phyloP scores from a whole-genome alignment of 2,797 vertebrate genomes.

The Sciurus vulgaris region DNA sequence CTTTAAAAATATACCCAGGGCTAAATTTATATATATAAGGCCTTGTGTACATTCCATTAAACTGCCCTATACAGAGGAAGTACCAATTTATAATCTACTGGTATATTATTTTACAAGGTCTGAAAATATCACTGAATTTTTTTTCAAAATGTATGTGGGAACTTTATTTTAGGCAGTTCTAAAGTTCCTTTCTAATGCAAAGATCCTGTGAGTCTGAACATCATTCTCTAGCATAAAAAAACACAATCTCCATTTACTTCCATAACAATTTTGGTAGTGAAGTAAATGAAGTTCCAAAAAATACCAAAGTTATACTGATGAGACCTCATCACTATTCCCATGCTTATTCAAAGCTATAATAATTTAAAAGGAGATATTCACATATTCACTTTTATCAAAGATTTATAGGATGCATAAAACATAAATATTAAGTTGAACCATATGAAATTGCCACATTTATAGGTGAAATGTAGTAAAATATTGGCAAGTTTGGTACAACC shows the following conservation, averaged over 20 bases:
- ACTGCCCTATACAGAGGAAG: conserved; percentile 44
- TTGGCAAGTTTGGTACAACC: not conserved
- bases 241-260: conserved; percentile 28
- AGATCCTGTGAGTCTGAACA: conserved; percentile 27
- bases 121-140: conserved; percentile 26
- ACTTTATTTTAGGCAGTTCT: conserved; percentile 46
- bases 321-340: not conserved
- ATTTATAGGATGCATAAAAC: not conserved
- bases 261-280: conserved; percentile 47
- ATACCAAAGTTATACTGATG: not conserved
- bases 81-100: conserved; percentile 29
- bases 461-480: conserved; percentile 47
- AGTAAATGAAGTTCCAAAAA: conserved; percentile 12
- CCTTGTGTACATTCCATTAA: not conserved
- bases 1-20: not conserved
- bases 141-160: not conserved
- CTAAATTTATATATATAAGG: conserved; percentile 26
- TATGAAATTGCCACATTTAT: conserved; percentile 15
- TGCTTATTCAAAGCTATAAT: not conserved
- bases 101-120: not conserved
- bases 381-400: not conserved
- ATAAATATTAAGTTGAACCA: conserved; percentile 37
- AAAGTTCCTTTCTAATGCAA: conserved; percentile 53
- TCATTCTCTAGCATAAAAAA: conserved; percentile 37
- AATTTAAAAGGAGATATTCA: conserved; percentile 1